Conservation (phyloP, 2,113 vertebrate species). For the Heterotis niloticus region DNA sequence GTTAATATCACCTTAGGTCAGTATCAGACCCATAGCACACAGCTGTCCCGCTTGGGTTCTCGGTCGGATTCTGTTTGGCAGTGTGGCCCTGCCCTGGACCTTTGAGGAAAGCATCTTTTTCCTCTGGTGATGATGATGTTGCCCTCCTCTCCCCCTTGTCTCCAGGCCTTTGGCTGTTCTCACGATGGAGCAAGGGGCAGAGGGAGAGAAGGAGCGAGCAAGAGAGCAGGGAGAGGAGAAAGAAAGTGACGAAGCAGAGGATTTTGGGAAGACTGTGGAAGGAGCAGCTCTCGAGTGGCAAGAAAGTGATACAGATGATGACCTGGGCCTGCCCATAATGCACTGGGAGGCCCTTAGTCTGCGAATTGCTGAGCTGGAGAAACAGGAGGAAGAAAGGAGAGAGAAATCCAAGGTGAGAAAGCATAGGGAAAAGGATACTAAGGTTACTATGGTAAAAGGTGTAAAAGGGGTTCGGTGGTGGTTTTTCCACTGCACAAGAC, state of each 20-base stretch:
- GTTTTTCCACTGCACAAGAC: not conserved
- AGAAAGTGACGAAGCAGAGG: conserved; percentile 45
- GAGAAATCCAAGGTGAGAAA: conserved; percentile 55
- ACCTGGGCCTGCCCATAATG: conserved; percentile 69
- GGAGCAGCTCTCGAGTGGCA: conserved; percentile 51
- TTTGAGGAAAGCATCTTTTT: not conserved
- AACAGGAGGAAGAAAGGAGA: conserved; percentile 63
- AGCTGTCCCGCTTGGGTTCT: too few species aligned
- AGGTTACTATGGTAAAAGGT: not conserved
- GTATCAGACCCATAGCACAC: too few species aligned
- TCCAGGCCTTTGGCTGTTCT: too few species aligned
- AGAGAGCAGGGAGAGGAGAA: conserved; percentile 43
- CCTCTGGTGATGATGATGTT: not conserved
- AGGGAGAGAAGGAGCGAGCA: conserved; percentile 46
- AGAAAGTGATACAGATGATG: conserved; percentile 52
- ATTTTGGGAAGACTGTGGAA: conserved; percentile 14
- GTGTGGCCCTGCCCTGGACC: not conserved
- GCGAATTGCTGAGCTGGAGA: conserved; percentile 69
- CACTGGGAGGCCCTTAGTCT: conserved; percentile 71
- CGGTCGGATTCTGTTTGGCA: too few species aligned
- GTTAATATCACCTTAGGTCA: too few species aligned
- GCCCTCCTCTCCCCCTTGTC: too few species aligned
- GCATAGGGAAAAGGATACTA: conserved; percentile 8
- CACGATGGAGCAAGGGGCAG: conserved; percentile 40
- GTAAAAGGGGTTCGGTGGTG: not conserved